These are phyloP conservation scores for Daktulosphaira vitifoliae DNA, from an alignment of 1,140 invertebrate genomes.

Conservation along the genomic window DNA sequence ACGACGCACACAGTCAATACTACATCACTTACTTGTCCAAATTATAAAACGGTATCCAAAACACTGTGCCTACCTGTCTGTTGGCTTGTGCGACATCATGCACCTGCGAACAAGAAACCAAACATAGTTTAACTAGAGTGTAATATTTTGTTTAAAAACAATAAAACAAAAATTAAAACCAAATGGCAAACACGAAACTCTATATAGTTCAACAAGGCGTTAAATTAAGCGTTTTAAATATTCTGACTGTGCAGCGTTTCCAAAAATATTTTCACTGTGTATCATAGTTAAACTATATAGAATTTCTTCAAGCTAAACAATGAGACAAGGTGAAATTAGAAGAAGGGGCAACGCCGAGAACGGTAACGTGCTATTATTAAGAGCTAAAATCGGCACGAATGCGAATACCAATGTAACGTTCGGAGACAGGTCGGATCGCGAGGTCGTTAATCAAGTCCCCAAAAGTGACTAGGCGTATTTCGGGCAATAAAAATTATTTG, in stretches of 20 bases:
- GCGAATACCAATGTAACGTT: no score
- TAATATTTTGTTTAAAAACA: slow-evolving; percentile 12
- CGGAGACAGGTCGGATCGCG: no score
- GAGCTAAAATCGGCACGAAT: background rate
- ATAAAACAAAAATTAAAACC: slow-evolving; percentile 5
- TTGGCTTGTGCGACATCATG: slow-evolving; percentile 41
- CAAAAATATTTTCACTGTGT: background rate
- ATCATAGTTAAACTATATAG: slow-evolving; percentile 35
- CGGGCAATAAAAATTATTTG: slow-evolving; percentile 17
- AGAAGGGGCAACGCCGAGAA: background rate
- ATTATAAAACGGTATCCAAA: slow-evolving; percentile 3
- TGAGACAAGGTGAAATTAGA: no score
- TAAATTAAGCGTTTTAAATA: background rate
- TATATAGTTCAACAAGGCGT: slow-evolving; percentile 36
- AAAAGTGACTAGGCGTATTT: slow-evolving; percentile 28
- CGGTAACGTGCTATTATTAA: background rate
- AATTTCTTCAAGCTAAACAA: no score
- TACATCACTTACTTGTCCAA: no score
- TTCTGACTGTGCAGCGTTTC: background rate
- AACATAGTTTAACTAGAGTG: slow-evolving; percentile 38
- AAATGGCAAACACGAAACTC: slow-evolving; percentile 20
- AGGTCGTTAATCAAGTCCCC: slow-evolving; percentile 30
- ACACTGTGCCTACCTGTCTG: slow-evolving; percentile 39
- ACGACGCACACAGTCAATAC: no score
- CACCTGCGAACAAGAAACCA: slow-evolving; percentile 42